A percentile compares a stretch with the other conserved stretches of the same genome.
phyloP scores from a whole-genome alignment of 2,888 invertebrate species.

The Scaptomyza caliginosa region DNA sequence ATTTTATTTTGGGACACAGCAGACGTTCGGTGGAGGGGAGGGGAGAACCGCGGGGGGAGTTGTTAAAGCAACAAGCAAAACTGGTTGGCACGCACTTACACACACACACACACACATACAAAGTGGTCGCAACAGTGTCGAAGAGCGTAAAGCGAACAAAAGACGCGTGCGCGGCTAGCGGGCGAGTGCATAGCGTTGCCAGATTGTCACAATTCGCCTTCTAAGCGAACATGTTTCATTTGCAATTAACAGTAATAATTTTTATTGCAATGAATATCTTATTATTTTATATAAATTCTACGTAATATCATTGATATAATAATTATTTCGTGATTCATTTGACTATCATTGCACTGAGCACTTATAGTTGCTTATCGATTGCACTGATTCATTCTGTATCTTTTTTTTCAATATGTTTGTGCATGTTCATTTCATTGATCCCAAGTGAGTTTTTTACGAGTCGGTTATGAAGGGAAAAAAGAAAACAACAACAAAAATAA shows the following conservation, averaged over 20 bases:
- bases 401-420: neutral
- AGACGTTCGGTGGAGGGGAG: conserved; percentile 15
- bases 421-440: neutral
- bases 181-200: conserved; percentile 32
- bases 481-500: neutral
- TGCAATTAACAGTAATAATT: neutral
- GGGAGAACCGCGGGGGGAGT: conserved; percentile 2
- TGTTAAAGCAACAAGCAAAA: conserved; percentile 47
- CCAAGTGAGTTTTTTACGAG: neutral
- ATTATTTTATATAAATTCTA: too few relatives aligned
- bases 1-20: conserved; percentile 59
- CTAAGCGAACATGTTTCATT: neutral
- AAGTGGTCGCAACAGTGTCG: conserved; percentile 8
- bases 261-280: neutral
- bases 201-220: conserved; percentile 16
- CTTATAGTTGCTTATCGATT: conserved; percentile 10
- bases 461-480: neutral
- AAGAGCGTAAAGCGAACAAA: conserved; percentile 1
- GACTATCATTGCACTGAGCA: conserved; percentile 2
- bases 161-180: conserved; percentile 50
- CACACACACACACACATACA: conserved; percentile 5
- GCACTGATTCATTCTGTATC: conserved; percentile 15
- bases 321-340: conserved; percentile 2
- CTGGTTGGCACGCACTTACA: conserved; percentile 50
- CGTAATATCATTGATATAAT: neutral